Evolutionary conservation across 2,113 vertebrate species (phyloP), one percentile per base, ranked within the genome.

Genomic region (Sapayoa aenigma): DNA sequence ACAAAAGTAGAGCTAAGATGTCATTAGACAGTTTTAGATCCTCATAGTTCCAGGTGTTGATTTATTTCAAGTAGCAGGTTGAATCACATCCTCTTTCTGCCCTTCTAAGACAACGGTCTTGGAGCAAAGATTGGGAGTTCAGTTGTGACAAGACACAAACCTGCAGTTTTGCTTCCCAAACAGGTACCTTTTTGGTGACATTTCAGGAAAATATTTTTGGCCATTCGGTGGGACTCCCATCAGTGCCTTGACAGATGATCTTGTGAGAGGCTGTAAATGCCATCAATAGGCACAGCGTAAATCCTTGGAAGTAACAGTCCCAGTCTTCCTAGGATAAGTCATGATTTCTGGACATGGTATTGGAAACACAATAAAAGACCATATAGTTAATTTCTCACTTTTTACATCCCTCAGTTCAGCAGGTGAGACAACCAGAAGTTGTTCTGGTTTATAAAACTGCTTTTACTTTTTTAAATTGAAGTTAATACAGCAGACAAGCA

Each of bases 361-460:
- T 69, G 68, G 76, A 92, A 83, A 90, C 25, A 77, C 65, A 62
- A 14, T 76, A 89, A 80, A 95, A 66, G 37, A 13, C 41, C 53
- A 55, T 46, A 52, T 39, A 42, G 39, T 58, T 90, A 9, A 80
- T 76, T 83, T 87, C 31, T 20, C 50, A 42, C 30, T 60, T 91
- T 77, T 85, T 50, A 89, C 7, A 18, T 56, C 27, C 49, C 12
- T 60, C 60, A 39, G 63, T 60, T 66, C 68, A 62, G 16, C 2
- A 3, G 63, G 50, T 91, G 76, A 84, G 81, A 41, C 31, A n/a
- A n/a, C n/a, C n/a, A n/a, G 68, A 80, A 84, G 37, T 42, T 76
- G 33, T 50, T 84, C 30, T 47, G 76, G n/a, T 84, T 91, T 87
- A 78, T 74, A 74, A 84, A 77, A 66, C 68, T 52, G 67, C 19